Evolutionary conservation across 2,113 vertebrate species (phyloP).

Genomic region (Pteruthius melanotis): DNA sequence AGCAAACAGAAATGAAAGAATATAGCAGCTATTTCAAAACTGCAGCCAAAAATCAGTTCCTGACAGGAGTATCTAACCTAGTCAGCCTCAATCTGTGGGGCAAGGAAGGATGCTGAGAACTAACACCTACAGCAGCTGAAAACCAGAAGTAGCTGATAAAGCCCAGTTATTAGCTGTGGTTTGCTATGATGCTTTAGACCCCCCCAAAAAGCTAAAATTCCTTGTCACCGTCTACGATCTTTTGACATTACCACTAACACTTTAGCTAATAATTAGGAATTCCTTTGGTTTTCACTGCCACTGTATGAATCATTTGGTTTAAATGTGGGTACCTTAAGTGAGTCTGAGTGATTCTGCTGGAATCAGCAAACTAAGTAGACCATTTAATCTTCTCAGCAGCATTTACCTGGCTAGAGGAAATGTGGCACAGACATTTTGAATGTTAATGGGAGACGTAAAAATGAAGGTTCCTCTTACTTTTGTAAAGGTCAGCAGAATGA

Average conservation of each 20-base stretch:
- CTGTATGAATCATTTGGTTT: background rate
- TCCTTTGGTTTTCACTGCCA: conserved; percentile 9
- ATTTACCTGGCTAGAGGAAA: background rate
- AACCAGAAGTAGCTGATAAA: background rate
- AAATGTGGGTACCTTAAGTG: background rate
- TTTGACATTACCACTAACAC: background rate
- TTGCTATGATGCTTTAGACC: background rate
- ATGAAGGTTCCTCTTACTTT: background rate
- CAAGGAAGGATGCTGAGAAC: background rate
- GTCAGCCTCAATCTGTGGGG: background rate
- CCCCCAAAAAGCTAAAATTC: background rate
- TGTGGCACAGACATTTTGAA: background rate
- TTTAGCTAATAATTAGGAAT: conserved; percentile 11
- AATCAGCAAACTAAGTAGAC: conserved; percentile 18
- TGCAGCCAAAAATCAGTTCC: background rate
- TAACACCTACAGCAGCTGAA: background rate
- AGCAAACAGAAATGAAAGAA: background rate
- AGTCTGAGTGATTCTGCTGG: background rate
- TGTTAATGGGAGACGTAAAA: background rate
- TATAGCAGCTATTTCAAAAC: background rate
- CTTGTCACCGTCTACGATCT: background rate
- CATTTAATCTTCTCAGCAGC: background rate
- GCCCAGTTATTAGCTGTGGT: background rate
- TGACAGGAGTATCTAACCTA: background rate
- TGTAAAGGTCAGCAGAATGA: conserved; percentile 6